These are phyloP conservation scores for Acanthurus lineatus DNA, from an alignment of 2,797 vertebrate genomes.

Conservation along the genomic window DNA sequence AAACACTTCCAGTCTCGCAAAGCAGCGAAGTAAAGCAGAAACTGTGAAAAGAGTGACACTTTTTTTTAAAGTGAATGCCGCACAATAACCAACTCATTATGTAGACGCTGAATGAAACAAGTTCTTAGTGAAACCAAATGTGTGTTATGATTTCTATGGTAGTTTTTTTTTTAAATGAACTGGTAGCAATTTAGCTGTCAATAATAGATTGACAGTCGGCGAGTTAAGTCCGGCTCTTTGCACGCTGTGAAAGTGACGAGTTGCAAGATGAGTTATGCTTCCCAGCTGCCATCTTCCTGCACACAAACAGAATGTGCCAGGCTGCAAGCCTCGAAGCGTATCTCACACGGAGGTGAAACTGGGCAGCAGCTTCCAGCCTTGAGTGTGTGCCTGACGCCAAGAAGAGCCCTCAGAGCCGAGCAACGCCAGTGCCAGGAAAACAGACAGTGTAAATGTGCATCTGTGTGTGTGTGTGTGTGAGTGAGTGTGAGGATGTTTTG, in stretches of 20 bases:
- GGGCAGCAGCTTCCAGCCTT: conserved; percentile 59
- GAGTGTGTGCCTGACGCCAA: conserved; percentile 56
- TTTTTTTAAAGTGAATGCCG: conserved; percentile 9
- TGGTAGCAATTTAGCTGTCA: conserved; percentile 55
- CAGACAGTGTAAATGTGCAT: conserved; percentile 48
- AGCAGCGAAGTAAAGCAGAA: conserved; percentile 40
- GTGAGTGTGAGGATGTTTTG: conserved; percentile 7
- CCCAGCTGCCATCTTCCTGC: conserved; percentile 67
- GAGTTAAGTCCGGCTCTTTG: conserved; percentile 48
- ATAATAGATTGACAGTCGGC: conserved; percentile 55
- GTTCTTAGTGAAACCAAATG: conserved; percentile 18
- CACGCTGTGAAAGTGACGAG: conserved; percentile 48
- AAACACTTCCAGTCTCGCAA: conserved; percentile 53
- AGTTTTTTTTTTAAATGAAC: conserved; percentile 59
- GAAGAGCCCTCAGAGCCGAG: conserved; percentile 38
- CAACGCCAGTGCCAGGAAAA: conserved; percentile 59
- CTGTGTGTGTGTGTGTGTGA: background rate
- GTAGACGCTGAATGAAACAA: conserved; percentile 17
- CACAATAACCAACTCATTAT: conserved; percentile 32
- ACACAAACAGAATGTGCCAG: conserved; percentile 60
- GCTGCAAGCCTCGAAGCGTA: conserved; percentile 61
- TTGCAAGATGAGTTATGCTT: conserved; percentile 72
- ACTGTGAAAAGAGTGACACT: conserved; percentile 13
- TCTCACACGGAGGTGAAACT: conserved; percentile 69
- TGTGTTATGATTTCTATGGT: conserved; percentile 27